Evolutionary conservation across 1,140 invertebrate genomes (phyloP).

Genomic region (Anoplophora glabripennis): DNA sequence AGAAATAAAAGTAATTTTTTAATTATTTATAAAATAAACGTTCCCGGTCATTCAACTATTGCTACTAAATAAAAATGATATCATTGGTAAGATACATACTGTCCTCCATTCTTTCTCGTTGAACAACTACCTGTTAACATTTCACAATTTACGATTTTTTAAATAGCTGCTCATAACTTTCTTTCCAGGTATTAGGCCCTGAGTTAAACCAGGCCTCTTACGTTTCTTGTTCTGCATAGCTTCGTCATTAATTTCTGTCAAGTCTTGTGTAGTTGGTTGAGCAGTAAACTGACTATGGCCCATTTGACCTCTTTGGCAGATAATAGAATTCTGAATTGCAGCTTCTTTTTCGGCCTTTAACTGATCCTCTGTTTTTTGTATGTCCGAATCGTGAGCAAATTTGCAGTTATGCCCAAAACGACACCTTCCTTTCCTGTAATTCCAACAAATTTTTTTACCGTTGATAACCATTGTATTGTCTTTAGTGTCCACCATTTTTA

Average conservation of each 20-base stretch:
- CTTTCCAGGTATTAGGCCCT: constrained; percentile 77
- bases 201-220: constrained; percentile 74
- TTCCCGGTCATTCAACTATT: too few relatives aligned
- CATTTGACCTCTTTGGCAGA: constrained; percentile 44
- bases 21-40: too few relatives aligned
- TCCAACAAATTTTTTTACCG: constrained; percentile 90
- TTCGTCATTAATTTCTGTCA: constrained; percentile 52
- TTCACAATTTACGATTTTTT: constrained; percentile 15
- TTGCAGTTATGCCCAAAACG: constrained; percentile 89
- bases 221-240: constrained; percentile 56
- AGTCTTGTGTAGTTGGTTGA: constrained; percentile 34
- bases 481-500: constrained; percentile 82
- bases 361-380: constrained; percentile 60
- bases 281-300: constrained; percentile 27
- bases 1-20: too few relatives aligned
- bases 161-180: constrained; percentile 77
- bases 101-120: too few relatives aligned
- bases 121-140: background rate
- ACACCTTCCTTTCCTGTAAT: constrained; percentile 86
- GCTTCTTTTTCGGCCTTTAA: constrained; percentile 47
- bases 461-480: constrained; percentile 74
- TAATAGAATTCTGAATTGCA: constrained; percentile 52
- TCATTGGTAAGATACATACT: too few relatives aligned
- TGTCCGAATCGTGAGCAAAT: constrained; percentile 87
- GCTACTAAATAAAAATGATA: too few relatives aligned